Evolutionary conservation across 2,888 invertebrate species (phyloP).

Genomic region (Plagiodera versicolora): DNA sequence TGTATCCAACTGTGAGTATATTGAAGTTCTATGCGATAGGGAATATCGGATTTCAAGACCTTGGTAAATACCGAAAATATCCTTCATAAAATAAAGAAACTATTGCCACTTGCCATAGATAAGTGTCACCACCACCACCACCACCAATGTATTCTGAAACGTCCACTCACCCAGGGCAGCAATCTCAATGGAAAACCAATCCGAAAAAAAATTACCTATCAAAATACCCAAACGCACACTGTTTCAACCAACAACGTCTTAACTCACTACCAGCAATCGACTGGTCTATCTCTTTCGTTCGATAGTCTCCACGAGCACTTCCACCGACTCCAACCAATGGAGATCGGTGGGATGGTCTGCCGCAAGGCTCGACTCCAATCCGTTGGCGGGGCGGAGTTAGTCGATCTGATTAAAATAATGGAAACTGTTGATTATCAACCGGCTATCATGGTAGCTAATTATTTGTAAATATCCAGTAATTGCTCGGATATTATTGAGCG

Average conservation of each 20-base stretch:
- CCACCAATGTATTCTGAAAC: background rate
- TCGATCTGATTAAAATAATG: constrained; percentile 52
- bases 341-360: constrained; percentile 30
- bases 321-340: constrained; percentile 44
- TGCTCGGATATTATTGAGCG: constrained; percentile 42
- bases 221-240: constrained; percentile 5
- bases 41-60: too few relatives aligned
- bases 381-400: constrained; percentile 37
- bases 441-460: constrained; percentile 56
- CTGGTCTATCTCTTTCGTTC: constrained; percentile 47
- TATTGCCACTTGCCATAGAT: background rate
- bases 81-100: background rate
- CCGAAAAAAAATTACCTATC: constrained; percentile 9
- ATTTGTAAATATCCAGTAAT: constrained; percentile 49
- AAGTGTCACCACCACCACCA: background rate
- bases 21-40: too few relatives aligned
- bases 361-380: constrained; percentile 41
- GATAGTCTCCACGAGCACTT: constrained; percentile 39
- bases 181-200: constrained; percentile 30
- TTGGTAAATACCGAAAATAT: background rate
- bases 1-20: too few relatives aligned
- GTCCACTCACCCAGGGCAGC: constrained; percentile 52
- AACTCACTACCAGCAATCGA: constrained; percentile 50
- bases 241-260: constrained; percentile 36
- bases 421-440: constrained; percentile 52